Percentiles rank a stretch among this genome's conserved stretches.
phyloP scores from a whole-genome alignment of 2,113 vertebrate species.

The Eulacestoma nigropectus region DNA sequence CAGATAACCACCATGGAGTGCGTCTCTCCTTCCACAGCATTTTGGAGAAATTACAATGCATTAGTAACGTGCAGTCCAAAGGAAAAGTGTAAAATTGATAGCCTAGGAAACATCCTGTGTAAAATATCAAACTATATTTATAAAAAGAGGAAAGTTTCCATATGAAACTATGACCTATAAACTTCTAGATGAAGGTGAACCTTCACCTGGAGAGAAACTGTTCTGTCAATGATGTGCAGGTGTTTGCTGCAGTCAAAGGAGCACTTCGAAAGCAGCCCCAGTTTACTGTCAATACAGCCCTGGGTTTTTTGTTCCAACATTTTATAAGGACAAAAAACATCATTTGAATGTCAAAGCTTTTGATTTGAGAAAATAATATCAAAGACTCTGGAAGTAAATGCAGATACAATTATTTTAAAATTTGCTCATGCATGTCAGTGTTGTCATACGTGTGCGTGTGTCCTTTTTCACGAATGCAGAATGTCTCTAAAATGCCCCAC shows the following conservation, averaged over 20 bases:
- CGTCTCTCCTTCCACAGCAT: not conserved
- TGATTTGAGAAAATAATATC: not conserved
- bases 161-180: not conserved
- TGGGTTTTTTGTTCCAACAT: not conserved
- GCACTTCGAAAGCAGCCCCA: not conserved
- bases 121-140: not conserved
- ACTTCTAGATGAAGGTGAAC: not conserved
- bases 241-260: not conserved
- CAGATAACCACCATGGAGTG: not conserved
- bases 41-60: slow-evolving; percentile 17
- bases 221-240: not conserved
- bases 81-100: not conserved
- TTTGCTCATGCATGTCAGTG: not conserved
- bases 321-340: not conserved
- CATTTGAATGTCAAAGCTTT: not conserved
- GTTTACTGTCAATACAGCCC: not conserved
- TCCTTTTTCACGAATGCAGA: not conserved
- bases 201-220: slow-evolving; percentile 6
- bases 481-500: not conserved
- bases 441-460: rapidly evolving
- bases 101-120: not conserved
- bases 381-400: not conserved
- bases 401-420: not conserved
- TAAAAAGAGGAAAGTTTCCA: not conserved
- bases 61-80: not conserved